Conservation (phyloP, 2,113 vertebrate species). For the Anolis sagrei region DNA sequence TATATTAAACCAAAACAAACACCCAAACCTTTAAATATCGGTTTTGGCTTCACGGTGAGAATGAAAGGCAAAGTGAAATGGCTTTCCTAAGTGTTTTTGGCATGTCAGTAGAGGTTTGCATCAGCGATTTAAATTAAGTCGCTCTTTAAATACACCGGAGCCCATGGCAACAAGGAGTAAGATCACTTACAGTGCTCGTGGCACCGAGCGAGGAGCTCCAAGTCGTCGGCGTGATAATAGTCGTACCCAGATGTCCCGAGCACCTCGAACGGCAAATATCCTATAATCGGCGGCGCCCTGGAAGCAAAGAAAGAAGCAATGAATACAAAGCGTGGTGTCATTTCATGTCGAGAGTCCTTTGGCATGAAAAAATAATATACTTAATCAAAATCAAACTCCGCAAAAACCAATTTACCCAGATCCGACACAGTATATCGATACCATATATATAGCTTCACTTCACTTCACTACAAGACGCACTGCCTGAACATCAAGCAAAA, state of each 20-base stretch:
- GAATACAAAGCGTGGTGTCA: slow-evolving; percentile 28
- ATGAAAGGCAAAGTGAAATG: background rate
- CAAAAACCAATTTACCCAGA: no score
- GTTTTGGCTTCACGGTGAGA: background rate
- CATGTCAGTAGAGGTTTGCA: background rate
- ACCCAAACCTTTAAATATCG: background rate
- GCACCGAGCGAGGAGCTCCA: slow-evolving; percentile 89
- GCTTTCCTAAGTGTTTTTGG: background rate
- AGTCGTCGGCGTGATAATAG: slow-evolving; percentile 91
- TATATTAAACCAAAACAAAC: no score
- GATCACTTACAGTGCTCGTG: slow-evolving; percentile 86
- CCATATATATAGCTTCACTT: no score
- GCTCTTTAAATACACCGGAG: background rate
- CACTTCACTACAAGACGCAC: no score
- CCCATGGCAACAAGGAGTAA: slow-evolving; percentile 30
- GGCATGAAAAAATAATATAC: background rate
- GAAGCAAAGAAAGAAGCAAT: slow-evolving; percentile 59
- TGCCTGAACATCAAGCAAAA: no score
- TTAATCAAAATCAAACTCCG: background rate
- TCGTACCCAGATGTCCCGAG: slow-evolving; percentile 89
- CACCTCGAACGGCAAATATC: slow-evolving; percentile 91
- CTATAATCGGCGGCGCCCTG: slow-evolving; percentile 88
- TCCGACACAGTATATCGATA: no score
- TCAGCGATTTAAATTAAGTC: background rate
- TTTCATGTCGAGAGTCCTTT: background rate